phyloP scores from a whole-genome alignment of 2,797 vertebrate genomes.

The Lepidocolaptes lacrymiger region DNA sequence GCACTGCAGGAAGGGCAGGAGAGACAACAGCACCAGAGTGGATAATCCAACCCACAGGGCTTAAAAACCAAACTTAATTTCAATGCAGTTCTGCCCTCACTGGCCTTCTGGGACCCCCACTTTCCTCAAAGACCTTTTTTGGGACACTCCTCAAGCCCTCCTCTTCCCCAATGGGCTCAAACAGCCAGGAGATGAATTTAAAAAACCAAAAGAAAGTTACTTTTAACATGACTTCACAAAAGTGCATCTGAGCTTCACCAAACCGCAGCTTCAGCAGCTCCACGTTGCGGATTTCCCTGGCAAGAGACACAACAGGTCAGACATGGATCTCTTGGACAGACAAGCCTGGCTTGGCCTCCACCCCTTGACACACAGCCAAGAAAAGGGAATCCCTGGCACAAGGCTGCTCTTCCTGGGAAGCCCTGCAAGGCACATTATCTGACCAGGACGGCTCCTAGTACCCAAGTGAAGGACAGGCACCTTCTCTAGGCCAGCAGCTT shows the following conservation, averaged over 20 bases:
- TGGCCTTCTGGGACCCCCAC: neutral
- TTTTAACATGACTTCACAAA: slow-evolving; percentile 98
- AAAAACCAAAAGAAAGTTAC: slow-evolving; percentile 53
- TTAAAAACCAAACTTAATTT: neutral
- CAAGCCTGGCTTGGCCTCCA: neutral
- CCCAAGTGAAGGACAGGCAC: neutral
- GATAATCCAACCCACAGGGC: neutral
- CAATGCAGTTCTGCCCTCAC: neutral
- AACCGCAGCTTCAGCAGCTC: slow-evolving; percentile 97
- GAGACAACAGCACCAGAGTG: neutral
- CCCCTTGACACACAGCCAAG: neutral
- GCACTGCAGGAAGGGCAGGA: neutral
- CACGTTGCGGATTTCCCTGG: slow-evolving; percentile 95
- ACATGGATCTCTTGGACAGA: rapidly evolving
- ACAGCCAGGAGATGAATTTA: neutral
- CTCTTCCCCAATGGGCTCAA: neutral
- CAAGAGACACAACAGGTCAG: neutral
- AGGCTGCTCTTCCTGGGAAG: neutral
- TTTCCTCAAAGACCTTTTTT: neutral
- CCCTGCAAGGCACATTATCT: neutral
- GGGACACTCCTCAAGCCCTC: neutral
- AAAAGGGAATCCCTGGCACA: neutral
- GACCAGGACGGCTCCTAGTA: neutral
- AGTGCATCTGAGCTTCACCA: slow-evolving; percentile 97
- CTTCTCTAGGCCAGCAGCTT: neutral